Conservation (phyloP, 1,140 invertebrate species). For the Littorina saxatilis region DNA sequence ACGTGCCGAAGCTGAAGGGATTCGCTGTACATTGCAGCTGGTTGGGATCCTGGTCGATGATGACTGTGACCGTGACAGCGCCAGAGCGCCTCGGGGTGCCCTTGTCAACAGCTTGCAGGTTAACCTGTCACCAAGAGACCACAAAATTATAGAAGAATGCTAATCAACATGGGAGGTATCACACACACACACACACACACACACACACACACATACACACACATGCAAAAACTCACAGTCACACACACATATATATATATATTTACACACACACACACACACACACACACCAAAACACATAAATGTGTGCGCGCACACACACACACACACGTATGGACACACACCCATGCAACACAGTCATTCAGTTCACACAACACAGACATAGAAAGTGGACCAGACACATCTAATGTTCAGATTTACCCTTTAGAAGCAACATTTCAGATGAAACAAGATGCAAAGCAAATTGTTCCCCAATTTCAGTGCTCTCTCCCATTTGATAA, state of each 20-base stretch:
- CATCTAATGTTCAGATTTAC: too few species aligned
- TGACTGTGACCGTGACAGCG: slow-evolving; percentile 83
- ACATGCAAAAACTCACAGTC: not conserved
- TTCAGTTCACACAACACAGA: too few species aligned
- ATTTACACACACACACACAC: too few species aligned
- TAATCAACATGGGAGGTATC: too few species aligned
- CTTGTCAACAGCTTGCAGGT: slow-evolving; percentile 82
- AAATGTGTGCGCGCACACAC: not conserved
- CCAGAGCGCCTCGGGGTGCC: slow-evolving; percentile 88
- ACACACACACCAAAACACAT: too few species aligned
- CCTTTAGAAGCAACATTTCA: too few species aligned
- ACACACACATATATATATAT: too few species aligned
- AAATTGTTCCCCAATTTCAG: too few species aligned
- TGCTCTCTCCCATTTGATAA: too few species aligned
- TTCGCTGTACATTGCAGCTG: slow-evolving; percentile 38
- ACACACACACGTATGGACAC: slow-evolving; percentile 14
- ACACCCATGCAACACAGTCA: too few species aligned
- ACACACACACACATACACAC: not conserved
- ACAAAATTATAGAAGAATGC: not conserved
- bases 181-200: slow-evolving; percentile 1
- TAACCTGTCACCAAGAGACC: slow-evolving; percentile 1
- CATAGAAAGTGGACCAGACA: not conserved
- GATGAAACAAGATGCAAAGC: too few species aligned
- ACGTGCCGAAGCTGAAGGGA: slow-evolving; percentile 46
- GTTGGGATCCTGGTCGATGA: slow-evolving; percentile 68